Base-by-base conservation (phyloP, 2,888 invertebrate genomes). In the Ptychoptera albimana region DNA sequence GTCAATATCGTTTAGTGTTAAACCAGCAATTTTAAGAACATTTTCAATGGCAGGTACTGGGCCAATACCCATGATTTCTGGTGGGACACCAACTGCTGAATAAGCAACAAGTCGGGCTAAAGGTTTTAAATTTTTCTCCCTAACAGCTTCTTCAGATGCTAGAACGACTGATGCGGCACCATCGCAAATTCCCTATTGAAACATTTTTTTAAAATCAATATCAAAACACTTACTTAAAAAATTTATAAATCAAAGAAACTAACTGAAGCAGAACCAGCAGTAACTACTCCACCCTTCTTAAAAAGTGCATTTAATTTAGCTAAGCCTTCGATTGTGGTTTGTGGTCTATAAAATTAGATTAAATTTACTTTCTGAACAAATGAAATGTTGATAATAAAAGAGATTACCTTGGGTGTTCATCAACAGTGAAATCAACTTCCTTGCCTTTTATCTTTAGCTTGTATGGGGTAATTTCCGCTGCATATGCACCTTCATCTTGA, bases 41-140 rank as follows among this genome's bases (percentile, higher is more conserved):
- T 82, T 82, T 57, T 80, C 74, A 43, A 97, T 96, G 14, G 98
- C 93, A 1, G 92, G 85, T 14, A 87, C 93, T 3, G 97, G 97
- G 0, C 96, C 96, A 53, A 94, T 83, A 44, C 96, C 97, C 97
- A 98, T 98, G 56, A 98, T 92, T 59, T 80, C 81, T 37, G 98
- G 98, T 55, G 96, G 96, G 39, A 94, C 94, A 44, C 94, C 94
- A 49, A 93, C 87, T 54, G 82, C 74, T n/a, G 87, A 79, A 69
- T 89, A 98, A 36, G 84, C 92, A 8, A 89, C 82, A 13, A 98
- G 70, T 47, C 94, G 75, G 1, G 94, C 97, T 45, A 98, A 68
- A 0, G 97, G 97, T 57, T 78, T 87, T 40, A 96, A 70, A 51
- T 78, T 79, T 55, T 83, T 70, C 53, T 79, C 66, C 59, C 84